phyloP scores from a whole-genome alignment of 2,797 vertebrate species.

The Phaenicophaeus curvirostris region DNA sequence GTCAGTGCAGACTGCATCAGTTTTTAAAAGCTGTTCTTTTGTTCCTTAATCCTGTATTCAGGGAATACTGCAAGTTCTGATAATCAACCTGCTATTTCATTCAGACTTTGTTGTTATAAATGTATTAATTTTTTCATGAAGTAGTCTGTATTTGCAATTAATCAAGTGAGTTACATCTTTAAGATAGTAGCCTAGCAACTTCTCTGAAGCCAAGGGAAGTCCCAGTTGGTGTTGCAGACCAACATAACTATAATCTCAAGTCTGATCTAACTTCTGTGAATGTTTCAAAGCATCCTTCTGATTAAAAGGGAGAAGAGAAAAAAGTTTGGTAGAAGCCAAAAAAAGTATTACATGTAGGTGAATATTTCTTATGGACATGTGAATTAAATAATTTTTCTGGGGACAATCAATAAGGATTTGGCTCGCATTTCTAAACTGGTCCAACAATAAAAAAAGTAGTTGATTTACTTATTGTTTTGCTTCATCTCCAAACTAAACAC shows the following conservation, averaged over 20 bases:
- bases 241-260: constrained; percentile 62
- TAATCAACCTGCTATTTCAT: constrained; percentile 66
- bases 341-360: neutral
- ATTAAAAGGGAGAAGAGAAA: constrained; percentile 1
- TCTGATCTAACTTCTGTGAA: constrained; percentile 50
- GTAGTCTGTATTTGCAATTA: constrained; percentile 76
- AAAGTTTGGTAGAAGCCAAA: neutral
- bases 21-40: constrained; percentile 60
- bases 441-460: neutral
- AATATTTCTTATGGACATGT: neutral
- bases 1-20: neutral
- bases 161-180: constrained; percentile 76
- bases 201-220: constrained; percentile 43
- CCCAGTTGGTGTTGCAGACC: constrained; percentile 55
- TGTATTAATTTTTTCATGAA: constrained; percentile 70
- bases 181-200: constrained; percentile 80
- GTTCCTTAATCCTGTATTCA: constrained; percentile 54
- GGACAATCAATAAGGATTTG: neutral
- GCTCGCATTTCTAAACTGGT: neutral
- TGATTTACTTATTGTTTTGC: neutral
- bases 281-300: constrained; percentile 62
- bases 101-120: constrained; percentile 68
- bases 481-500: neutral
- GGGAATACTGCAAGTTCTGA: constrained; percentile 63
- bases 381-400: neutral